Conservation (phyloP, 2,888 invertebrate species). For the Parnassius orleans region DNA sequence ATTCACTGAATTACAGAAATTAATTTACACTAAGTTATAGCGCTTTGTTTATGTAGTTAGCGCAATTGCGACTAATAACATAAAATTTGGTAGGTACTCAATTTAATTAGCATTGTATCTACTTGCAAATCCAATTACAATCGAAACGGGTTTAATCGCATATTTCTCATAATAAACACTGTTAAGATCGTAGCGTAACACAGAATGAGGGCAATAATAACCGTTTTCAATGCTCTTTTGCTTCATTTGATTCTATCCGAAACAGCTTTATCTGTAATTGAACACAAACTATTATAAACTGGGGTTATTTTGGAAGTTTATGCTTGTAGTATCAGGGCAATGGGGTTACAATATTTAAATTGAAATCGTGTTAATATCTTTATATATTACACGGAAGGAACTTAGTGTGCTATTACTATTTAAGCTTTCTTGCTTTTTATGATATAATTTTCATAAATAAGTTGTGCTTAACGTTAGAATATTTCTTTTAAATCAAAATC, state of each 20-base stretch:
- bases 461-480: no score
- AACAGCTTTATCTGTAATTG: conserved; percentile 64
- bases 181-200: conserved; percentile 34
- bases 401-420: no score
- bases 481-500: no score
- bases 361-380: no score
- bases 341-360: no score
- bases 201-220: conserved; percentile 45
- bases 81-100: conserved; percentile 28
- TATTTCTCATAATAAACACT: conserved; percentile 38
- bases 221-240: conserved; percentile 50
- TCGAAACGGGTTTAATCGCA: conserved; percentile 36
- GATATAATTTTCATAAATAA: no score
- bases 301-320: conserved; percentile 51
- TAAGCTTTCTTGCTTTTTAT: no score
- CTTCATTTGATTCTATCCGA: conserved; percentile 51
- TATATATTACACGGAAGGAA: no score
- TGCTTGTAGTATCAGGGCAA: background rate
- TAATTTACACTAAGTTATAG: no score
- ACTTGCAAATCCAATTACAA: conserved; percentile 33
- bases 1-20: no score
- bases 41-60: conserved; percentile 17
- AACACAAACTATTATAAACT: conserved; percentile 59
- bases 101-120: conserved; percentile 31
- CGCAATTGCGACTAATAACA: conserved; percentile 10